Conservation (phyloP, 2,113 vertebrate genomes). For the Myotis lucifugus region DNA sequence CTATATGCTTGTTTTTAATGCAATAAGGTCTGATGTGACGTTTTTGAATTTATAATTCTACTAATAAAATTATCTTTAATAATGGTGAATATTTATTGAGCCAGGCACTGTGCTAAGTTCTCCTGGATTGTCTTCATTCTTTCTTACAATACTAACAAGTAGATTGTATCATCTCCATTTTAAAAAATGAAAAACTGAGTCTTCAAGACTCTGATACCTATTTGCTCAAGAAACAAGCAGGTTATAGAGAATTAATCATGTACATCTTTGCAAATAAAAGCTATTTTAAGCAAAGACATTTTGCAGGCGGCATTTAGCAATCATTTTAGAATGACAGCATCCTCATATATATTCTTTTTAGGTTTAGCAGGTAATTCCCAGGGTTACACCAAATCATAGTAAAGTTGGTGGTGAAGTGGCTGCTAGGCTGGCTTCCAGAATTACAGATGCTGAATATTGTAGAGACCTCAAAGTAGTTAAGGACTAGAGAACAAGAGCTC, state of each 20-base stretch:
- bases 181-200: background rate
- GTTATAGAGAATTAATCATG: background rate
- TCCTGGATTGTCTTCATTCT: background rate
- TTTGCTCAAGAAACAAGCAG: background rate
- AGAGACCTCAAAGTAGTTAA: background rate
- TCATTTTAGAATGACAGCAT: constrained; percentile 22
- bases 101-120: background rate
- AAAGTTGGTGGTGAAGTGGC: background rate
- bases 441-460: background rate
- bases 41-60: constrained; percentile 13
- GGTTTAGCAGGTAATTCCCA: background rate
- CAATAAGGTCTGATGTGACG: background rate
- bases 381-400: background rate
- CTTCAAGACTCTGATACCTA: background rate
- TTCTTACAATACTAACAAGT: constrained; percentile 8
- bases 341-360: background rate
- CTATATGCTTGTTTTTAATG: background rate
- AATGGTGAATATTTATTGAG: constrained; percentile 1
- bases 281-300: constrained; percentile 1
- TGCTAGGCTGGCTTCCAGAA: background rate
- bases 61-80: background rate
- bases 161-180: background rate
- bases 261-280: background rate
- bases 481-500: background rate
- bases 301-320: background rate